Percentiles rank a stretch among this genome's conserved stretches.
Evolutionary conservation across 2,888 invertebrate genomes (phyloP).

Genomic region (Catocala sponsa): DNA sequence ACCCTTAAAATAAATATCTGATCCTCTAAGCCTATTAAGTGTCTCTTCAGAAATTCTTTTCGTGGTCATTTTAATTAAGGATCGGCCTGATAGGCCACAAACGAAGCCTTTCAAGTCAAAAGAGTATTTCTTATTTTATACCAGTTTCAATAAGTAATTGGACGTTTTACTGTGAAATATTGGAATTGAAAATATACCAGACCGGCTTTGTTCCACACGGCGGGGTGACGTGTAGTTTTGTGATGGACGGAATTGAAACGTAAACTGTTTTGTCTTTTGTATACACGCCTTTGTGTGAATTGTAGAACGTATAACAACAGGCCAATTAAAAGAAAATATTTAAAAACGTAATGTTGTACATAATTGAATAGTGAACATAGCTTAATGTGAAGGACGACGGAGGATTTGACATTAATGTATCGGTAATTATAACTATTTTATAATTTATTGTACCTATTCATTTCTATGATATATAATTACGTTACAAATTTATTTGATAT

Average conservation of each 20-base stretch:
- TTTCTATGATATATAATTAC: no score
- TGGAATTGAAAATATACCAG: not conserved
- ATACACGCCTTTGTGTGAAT: not conserved
- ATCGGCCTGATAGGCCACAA: slow-evolving; percentile 39
- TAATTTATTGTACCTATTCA: no score
- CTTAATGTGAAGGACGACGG: no score
- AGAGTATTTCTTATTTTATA: slow-evolving; percentile 25
- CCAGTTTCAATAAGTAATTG: slow-evolving; percentile 18
- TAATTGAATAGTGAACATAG: no score
- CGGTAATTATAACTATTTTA: no score
- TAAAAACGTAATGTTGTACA: not conserved
- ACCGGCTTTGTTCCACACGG: not conserved
- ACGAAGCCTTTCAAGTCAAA: slow-evolving; percentile 57
- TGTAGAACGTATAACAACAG: not conserved
- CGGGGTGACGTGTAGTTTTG: not conserved
- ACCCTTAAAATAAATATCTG: slow-evolving; percentile 72
- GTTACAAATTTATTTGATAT: no score
- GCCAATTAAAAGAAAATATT: not conserved
- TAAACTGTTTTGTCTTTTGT: not conserved
- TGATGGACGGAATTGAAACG: not conserved
- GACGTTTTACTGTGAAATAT: slow-evolving; percentile 8
- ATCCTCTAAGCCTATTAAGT: slow-evolving; percentile 52
- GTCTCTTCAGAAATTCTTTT: slow-evolving; percentile 54
- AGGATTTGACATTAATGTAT: no score
- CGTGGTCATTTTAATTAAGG: slow-evolving; percentile 58